Evolutionary conservation across 2,888 invertebrate genomes (phyloP).

Genomic region (Dendrolimus pini): DNA sequence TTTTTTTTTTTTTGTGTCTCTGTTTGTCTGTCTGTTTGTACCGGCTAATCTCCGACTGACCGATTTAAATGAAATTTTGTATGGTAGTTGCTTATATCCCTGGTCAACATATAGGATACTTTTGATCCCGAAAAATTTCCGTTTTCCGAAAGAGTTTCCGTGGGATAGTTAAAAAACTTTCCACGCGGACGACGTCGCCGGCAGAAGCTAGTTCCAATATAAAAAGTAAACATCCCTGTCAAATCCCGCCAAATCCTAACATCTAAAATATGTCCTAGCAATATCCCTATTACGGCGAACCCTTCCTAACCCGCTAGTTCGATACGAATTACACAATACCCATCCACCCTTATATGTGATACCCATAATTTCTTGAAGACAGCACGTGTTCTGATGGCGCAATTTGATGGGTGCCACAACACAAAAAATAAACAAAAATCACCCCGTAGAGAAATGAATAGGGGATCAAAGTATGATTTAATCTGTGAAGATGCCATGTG

Average conservation of each 20-base stretch:
- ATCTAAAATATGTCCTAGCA: not conserved
- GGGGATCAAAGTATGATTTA: constrained; percentile 23
- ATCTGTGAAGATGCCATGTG: not conserved
- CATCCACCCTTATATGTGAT: constrained; percentile 21
- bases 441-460: constrained; percentile 14
- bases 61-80: no score
- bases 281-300: not conserved
- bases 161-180: no score
- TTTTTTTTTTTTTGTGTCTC: no score
- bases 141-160: no score
- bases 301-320: not conserved
- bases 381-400: constrained; percentile 63
- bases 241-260: not conserved
- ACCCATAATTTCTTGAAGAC: constrained; percentile 50
- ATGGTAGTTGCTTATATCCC: no score
- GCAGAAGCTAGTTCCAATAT: no score
- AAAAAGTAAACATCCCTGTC: not conserved
- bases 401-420: constrained; percentile 29
- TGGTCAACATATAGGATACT: no score
- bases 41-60: no score
- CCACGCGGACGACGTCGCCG: no score
- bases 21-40: no score
- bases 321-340: constrained; percentile 33
- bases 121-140: no score
- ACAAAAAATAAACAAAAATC: constrained; percentile 43